phyloP scores from a whole-genome alignment of 2,888 invertebrate genomes.

The Lasius platythorax region DNA sequence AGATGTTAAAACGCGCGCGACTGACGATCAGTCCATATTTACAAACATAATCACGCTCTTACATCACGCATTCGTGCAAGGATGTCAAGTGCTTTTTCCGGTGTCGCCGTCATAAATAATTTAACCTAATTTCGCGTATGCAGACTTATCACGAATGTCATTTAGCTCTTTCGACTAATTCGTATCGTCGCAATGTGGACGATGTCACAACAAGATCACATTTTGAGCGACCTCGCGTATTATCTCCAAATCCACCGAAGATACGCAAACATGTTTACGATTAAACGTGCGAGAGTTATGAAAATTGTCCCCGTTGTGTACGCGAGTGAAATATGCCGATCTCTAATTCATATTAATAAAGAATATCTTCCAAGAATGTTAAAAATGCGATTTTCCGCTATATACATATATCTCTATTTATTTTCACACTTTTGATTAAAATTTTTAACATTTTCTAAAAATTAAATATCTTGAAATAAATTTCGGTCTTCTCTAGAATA shows the following conservation, averaged over 20 bases:
- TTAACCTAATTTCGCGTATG: background rate
- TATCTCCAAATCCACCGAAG: background rate
- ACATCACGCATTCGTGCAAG: background rate
- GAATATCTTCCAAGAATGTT: background rate
- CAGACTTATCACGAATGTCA: background rate
- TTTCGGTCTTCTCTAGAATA: background rate
- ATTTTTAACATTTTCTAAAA: background rate
- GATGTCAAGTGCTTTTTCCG: background rate
- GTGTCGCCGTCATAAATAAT: background rate
- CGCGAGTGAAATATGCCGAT: background rate
- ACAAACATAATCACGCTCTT: constrained; percentile 18
- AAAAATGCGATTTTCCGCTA: background rate
- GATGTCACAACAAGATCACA: background rate
- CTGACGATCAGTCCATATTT: background rate
- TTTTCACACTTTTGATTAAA: background rate
- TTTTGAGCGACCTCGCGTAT: background rate
- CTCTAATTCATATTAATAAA: background rate
- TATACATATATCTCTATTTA: background rate
- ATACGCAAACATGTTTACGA: background rate
- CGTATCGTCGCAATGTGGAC: background rate
- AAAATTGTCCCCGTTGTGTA: background rate
- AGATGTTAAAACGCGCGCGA: background rate
- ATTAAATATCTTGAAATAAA: background rate
- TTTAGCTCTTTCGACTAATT: background rate
- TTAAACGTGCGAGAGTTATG: background rate